Evolutionary conservation across 2,113 vertebrate species (phyloP).

Genomic region (Cyphomyrus discorhynchus): DNA sequence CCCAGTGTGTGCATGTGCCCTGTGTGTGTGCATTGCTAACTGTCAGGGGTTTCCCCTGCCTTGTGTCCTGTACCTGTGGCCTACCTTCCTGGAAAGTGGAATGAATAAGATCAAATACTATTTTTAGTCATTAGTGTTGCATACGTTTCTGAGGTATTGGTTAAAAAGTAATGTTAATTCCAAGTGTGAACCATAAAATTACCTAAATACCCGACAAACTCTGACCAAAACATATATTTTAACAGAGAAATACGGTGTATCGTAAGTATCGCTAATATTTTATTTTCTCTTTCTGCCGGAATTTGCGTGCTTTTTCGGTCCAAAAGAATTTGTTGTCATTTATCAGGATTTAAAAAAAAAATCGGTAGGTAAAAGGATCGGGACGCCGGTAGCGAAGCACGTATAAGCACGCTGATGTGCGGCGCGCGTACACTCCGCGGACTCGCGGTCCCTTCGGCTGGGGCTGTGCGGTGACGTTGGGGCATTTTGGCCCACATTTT

Average conservation of each 20-base stretch:
- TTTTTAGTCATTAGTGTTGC: not conserved
- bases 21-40: not conserved
- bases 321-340: not conserved
- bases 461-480: not conserved
- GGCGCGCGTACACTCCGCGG: not conserved
- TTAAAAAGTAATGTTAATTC: not conserved
- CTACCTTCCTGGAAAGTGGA: not conserved
- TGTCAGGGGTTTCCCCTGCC: not conserved
- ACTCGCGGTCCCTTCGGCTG: not conserved
- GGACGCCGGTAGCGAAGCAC: not conserved
- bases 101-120: not conserved
- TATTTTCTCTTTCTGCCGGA: not conserved
- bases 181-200: not conserved
- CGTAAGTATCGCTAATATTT: not conserved
- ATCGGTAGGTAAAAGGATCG: not conserved
- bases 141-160: not conserved
- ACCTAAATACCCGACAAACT: not conserved
- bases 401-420: not conserved
- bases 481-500: not conserved
- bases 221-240: not conserved
- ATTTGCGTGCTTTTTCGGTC: not conserved
- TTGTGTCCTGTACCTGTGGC: not conserved
- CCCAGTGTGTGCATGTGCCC: not conserved
- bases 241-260: not conserved
- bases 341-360: not conserved